Base-by-base conservation (phyloP, 2,113 vertebrate genomes). In the Halcyon senegalensis region DNA sequence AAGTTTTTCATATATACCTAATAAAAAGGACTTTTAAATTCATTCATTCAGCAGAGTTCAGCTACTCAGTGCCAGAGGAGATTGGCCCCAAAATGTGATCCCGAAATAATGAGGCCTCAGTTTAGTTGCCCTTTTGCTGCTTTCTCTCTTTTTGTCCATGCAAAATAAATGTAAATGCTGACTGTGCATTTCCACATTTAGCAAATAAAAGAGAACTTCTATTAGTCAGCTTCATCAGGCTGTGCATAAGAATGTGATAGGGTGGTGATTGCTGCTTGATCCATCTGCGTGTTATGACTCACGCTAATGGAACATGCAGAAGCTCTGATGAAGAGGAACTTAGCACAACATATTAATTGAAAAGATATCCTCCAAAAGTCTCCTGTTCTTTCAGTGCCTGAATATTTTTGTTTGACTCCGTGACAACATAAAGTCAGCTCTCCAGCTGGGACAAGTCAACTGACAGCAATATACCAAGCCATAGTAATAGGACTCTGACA, bases 61-160 rank as follows among this genome's bases (percentile, higher is more conserved):
- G 27, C 53, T 78, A 66, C 24, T 78, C 31, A 31, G 25, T 55
- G 66, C 56, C 73, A 84, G 69, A 92, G 69, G 76, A 91, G 53
- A 41, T 15, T 84, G 84, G 19, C 59, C 64, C 35, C 33, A 59
- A 48, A 90, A 76, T 35, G 13, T 90, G 88, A 95, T 92, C 86
- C 72, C 25, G 84, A 75, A 92, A 93, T 91, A 92, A 94, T 73
- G 77, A 94, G 51, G 62, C 41, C n/a, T 89, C 31, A 27, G n/a
- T 87, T 79, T 82, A 60, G 44, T 59, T 94, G 66, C 44, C 69
- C 88, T 94, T 92, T 89, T 78, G 48, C 60, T 79, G 10, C 51
- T 81, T 86, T 79, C 37, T 78, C 35, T 77, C 46, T 90, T 89
- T 95, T 53, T 16, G 63, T 63, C 28, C 9, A 18, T 35, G 31